Evolutionary conservation across 2,888 invertebrate species (phyloP), one percentile per base, ranked within the genome.

Genomic region (Ennomos erosarius): DNA sequence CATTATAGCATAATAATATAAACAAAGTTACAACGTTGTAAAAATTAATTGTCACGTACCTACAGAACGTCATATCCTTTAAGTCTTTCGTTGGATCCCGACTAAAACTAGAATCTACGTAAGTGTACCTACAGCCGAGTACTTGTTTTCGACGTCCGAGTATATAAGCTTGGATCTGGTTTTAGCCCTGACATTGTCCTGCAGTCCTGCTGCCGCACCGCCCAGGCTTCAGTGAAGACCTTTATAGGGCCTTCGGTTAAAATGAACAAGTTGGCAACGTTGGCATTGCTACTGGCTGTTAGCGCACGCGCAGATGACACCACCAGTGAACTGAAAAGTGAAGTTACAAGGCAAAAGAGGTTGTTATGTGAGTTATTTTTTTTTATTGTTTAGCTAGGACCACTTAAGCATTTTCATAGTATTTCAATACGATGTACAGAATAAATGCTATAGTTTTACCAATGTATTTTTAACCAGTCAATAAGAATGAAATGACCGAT

Each of bases 181-280:
- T 73, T 76, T 79, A 86, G 76, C 88, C 91, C 89, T 90, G 91
- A 90, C 91, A 92, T 90, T 92, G 89, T 82, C 83, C 85, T 81
- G 67, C 66, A 91, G 88, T 82, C 83, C 84, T 81, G 66, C 68
- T 70, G 70, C 65, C 69, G 70, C 33, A 70, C 70, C 71, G 75
- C 71, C 75, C 72, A 70, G 68, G 69, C 68, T 77, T 68, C 71
- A 33, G 44, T n/a, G n/a, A 47, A 38, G 43, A 48, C 43, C 43
- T 45, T 45, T 44, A 44, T 43, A 49, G 45, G 56, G 56, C 61
- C 67, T 68, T 50, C 35, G 40, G 47, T 69, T 65, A 81, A 69
- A 68, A 88, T 83, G 85, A 75, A 79, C 69, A 78, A 80, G 68
- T 65, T 81, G 65, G 65, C 77, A 44, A 68, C 73, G 57, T 65